Evolutionary conservation across 2,113 vertebrate species (phyloP).

Genomic region (Syrmaticus mikado): DNA sequence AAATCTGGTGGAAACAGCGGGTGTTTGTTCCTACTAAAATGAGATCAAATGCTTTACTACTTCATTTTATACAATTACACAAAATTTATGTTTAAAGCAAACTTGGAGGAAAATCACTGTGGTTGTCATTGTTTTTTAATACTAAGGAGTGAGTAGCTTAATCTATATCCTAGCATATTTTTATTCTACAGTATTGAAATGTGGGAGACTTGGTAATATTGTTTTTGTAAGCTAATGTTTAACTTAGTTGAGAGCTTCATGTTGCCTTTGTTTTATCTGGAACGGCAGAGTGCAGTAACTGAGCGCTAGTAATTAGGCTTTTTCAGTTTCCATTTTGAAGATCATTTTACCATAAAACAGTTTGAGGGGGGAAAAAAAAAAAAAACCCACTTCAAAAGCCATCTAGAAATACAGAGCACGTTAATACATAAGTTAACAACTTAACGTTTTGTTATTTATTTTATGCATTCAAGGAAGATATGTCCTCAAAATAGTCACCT

Average conservation of each 20-base stretch:
- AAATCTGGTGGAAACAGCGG: neutral
- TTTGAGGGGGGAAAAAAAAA: neutral
- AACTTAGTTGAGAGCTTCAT: neutral
- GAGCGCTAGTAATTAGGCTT: neutral
- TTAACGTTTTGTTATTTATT: neutral
- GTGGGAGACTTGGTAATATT: neutral
- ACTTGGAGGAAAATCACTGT: neutral
- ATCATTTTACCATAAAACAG: neutral
- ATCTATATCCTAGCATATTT: neutral
- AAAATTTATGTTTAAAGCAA: neutral
- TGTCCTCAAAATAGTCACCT: neutral
- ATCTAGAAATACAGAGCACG: neutral
- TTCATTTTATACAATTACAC: neutral
- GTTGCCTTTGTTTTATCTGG: constrained; percentile 24
- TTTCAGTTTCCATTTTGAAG: neutral
- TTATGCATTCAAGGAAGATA: neutral
- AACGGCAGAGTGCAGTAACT: neutral
- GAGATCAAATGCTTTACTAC: neutral
- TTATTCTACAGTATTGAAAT: neutral
- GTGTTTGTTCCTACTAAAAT: neutral
- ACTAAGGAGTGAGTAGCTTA: neutral
- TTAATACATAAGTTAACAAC: neutral
- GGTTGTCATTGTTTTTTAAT: neutral
- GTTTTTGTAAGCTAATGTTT: constrained; percentile 30
- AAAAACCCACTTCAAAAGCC: fast-evolving